Evolutionary conservation across 2,113 vertebrate species (phyloP).

Genomic region (Poeciliopsis occidentalis): DNA sequence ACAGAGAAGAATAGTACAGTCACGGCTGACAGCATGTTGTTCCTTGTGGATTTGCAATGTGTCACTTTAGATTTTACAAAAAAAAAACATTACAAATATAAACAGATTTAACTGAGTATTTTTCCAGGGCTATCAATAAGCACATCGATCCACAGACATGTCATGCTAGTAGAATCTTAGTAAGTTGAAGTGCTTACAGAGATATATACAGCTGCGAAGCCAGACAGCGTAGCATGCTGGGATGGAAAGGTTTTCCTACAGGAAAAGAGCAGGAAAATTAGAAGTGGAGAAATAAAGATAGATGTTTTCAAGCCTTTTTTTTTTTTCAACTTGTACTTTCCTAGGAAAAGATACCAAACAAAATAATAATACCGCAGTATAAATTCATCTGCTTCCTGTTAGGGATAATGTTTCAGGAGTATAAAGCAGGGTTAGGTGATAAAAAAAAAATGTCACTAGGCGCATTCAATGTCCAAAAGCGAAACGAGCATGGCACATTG

Average conservation of each 20-base stretch:
- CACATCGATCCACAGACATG: neutral
- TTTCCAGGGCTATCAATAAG: neutral
- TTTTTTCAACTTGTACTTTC: neutral
- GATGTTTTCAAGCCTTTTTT: neutral
- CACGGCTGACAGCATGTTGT: neutral
- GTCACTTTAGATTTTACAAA: neutral
- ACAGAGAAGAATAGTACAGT: neutral
- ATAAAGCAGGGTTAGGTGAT: neutral
- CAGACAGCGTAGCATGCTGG: slow-evolving; percentile 95
- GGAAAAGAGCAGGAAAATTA: slow-evolving; percentile 48
- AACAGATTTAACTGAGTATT: neutral
- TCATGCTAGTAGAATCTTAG: slow-evolving; percentile 8
- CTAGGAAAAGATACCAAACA: neutral
- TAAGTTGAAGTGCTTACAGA: slow-evolving; percentile 86
- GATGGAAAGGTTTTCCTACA: slow-evolving; percentile 97
- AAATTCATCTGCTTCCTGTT: neutral
- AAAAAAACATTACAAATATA: neutral
- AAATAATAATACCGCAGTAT: neutral
- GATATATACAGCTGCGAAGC: slow-evolving; percentile 95
- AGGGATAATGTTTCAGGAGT: neutral
- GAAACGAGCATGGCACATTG: too few relatives aligned
- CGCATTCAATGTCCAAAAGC: neutral
- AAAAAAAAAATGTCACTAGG: neutral
- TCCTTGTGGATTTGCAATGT: neutral
- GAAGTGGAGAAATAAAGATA: slow-evolving; percentile 2